phyloP scores from a whole-genome alignment of 2,113 vertebrate species.

The Petaurus breviceps region DNA sequence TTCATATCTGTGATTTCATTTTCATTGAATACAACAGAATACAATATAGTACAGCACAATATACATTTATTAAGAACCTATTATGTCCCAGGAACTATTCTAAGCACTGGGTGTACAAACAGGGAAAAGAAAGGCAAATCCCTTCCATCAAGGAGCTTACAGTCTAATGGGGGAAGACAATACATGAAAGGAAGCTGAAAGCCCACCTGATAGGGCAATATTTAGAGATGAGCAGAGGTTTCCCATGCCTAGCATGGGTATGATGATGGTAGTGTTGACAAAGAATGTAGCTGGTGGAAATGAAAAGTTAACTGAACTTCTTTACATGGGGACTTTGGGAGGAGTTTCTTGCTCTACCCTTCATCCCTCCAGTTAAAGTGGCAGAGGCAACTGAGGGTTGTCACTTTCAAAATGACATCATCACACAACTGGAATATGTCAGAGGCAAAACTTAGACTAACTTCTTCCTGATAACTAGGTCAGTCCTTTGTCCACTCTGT shows the following conservation, averaged over 20 bases:
- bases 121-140: background rate
- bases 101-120: background rate
- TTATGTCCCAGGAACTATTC: background rate
- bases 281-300: background rate
- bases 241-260: background rate
- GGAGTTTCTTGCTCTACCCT: background rate
- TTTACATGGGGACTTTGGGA: background rate
- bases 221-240: background rate
- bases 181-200: background rate
- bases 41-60: background rate
- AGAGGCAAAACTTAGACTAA: background rate
- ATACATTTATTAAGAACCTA: background rate
- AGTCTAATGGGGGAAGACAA: background rate
- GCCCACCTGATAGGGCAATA: accelerated
- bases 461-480: background rate
- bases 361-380: background rate
- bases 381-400: background rate
- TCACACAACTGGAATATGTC: background rate
- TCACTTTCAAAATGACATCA: background rate
- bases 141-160: background rate
- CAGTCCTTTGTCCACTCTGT: background rate
- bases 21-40: background rate
- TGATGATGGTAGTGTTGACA: background rate
- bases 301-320: background rate
- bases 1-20: background rate